Base-by-base conservation (phyloP, 2,888 invertebrate genomes). In the Aspidiotus destructor region DNA sequence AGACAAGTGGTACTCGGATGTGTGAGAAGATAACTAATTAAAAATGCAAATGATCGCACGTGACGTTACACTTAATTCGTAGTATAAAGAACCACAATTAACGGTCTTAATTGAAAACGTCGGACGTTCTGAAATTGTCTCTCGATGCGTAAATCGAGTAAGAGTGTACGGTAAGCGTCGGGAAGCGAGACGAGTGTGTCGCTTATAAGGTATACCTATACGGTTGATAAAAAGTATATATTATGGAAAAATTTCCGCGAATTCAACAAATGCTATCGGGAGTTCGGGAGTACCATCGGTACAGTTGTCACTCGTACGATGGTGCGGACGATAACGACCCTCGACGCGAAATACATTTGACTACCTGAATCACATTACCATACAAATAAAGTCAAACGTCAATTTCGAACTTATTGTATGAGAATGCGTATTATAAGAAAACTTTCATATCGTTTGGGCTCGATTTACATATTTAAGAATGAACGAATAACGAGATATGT, bases 401-500 rank as follows among this genome's bases (percentile, higher is more conserved):
- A 48, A 48, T 48, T 48, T 48, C 48, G 48, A 13, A n/a, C 48
- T 48, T 11, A 11, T 60, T 60, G 11, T 3, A 8, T 1, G 40
- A 62, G 10, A 52, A 16, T 11, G n/a, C 15, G 40, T 17, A 62
- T 44, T 7, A 62, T 11, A 40, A 62, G n/a, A 17, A 62, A n/a
- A 40, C 40, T 48, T 52, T 52, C 15, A 7, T 62, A 48, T 52
- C 13, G 13, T 52, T 16, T 15, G 61, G 28, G 13, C 58, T 58
- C 28, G 28, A 17, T 58, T 58, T 58, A 40, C 58, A 58, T 58
- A 58, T 58, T 58, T 40, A 13, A 58, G 58, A 58, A 58, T 58
- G 58, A 58, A 58, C 16, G 17, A 13, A 28, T 58, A 58, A 58
- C 28, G 58, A 58, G 58, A 58, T 58, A 17, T 58, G 10, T 13